Conservation (phyloP, 2,797 vertebrate genomes). For the Arctocebus calabarensis region DNA sequence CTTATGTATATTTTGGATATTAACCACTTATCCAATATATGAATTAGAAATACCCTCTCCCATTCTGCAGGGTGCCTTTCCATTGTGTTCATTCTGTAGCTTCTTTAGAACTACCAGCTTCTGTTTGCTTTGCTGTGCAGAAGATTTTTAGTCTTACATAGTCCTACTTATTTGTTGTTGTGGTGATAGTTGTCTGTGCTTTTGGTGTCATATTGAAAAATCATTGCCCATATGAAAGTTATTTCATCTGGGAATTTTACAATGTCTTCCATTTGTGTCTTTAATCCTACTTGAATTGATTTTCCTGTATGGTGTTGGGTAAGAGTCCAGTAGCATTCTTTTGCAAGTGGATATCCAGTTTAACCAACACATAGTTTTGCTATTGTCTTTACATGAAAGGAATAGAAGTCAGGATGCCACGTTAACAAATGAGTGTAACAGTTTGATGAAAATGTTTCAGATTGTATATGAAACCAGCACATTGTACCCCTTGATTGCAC, state of each 20-base stretch:
- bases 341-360: background rate
- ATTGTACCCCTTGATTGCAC: no score
- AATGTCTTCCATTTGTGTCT: background rate
- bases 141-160: background rate
- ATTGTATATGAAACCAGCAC: no score
- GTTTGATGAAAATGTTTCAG: no score
- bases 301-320: background rate
- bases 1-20: no score
- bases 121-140: background rate
- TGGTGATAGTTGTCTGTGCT: background rate
- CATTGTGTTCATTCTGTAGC: background rate
- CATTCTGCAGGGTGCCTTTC: background rate
- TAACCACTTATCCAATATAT: no score
- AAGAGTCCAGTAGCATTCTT: background rate
- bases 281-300: background rate
- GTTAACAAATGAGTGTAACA: no score
- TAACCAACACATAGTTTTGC: no score
- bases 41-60: background rate
- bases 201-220: background rate
- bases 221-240: background rate
- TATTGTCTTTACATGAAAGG: no score
- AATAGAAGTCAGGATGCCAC: no score
- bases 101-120: background rate
- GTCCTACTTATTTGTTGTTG: no score
- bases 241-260: background rate